Evolutionary conservation across 1,140 invertebrate genomes (phyloP).

Genomic region (Philopotamus ludificatus): DNA sequence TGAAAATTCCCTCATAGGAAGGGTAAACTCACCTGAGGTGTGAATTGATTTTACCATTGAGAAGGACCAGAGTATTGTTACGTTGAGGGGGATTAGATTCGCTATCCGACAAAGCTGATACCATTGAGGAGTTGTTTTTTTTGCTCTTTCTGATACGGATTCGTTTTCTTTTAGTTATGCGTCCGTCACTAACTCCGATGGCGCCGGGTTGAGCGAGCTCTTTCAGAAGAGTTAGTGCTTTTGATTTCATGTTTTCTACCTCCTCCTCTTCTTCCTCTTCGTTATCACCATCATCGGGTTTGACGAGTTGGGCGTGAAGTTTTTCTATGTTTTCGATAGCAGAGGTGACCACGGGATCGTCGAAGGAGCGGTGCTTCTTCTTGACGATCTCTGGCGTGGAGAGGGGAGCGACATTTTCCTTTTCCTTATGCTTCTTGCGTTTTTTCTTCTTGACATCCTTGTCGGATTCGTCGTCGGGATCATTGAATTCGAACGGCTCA

Average conservation of each 20-base stretch:
- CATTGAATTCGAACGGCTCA: conserved; percentile 18
- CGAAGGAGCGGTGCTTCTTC: conserved; percentile 17
- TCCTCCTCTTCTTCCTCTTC: conserved; percentile 29
- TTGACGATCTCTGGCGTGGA: conserved; percentile 17
- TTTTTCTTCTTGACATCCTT: conserved; percentile 39
- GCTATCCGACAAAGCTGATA: conserved; percentile 29
- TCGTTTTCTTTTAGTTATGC: conserved; percentile 38
- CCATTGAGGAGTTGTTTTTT: conserved; percentile 32
- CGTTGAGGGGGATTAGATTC: conserved; percentile 31
- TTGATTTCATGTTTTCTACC: conserved; percentile 31
- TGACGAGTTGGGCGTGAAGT: conserved; percentile 19
- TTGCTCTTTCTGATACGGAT: conserved; percentile 36
- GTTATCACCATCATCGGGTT: conserved; percentile 17
- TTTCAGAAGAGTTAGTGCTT: conserved; percentile 29
- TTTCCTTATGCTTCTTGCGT: conserved; percentile 36
- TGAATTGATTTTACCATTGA: conserved; percentile 36
- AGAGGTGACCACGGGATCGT: conserved; percentile 24
- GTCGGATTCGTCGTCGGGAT: background rate
- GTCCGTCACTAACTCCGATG: conserved; percentile 37
- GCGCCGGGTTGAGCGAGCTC: conserved; percentile 24
- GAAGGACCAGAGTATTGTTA: conserved; percentile 22
- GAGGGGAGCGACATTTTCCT: conserved; percentile 21
- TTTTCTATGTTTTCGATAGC: conserved; percentile 36
- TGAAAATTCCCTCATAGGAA: background rate
- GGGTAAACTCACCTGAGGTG: conserved; percentile 29